phyloP scores from a whole-genome alignment of 2,113 vertebrate genomes.

The Leptobrachium ailaonicum region DNA sequence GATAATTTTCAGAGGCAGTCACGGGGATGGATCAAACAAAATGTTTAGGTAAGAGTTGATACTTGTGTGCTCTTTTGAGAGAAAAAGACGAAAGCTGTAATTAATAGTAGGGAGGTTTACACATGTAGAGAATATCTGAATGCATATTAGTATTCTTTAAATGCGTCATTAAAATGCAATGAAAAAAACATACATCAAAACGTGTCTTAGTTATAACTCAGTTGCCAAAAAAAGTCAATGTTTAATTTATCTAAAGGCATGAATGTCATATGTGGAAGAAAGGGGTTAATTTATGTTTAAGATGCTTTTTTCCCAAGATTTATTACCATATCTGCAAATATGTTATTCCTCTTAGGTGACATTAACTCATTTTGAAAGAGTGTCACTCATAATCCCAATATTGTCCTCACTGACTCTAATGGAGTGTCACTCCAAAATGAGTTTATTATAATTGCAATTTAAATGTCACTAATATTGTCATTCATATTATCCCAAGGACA shows the following conservation, averaged over 20 bases:
- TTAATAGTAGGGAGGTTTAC: too few relatives aligned
- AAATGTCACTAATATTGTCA: constrained; percentile 45
- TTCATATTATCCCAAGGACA: constrained; percentile 36
- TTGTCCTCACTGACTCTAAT: constrained; percentile 40
- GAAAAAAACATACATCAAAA: too few relatives aligned
- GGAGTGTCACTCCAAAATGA: constrained; percentile 45
- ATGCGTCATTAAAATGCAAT: too few relatives aligned
- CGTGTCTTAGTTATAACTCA: too few relatives aligned
- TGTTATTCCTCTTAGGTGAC: constrained; percentile 22
- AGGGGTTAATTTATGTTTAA: constrained; percentile 17
- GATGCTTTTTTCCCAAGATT: neutral
- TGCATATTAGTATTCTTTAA: too few relatives aligned
- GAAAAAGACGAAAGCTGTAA: too few relatives aligned
- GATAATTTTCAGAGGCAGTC: too few relatives aligned
- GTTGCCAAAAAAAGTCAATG: too few relatives aligned
- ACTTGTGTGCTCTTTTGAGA: too few relatives aligned
- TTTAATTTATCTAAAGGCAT: neutral
- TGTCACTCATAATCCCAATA: constrained; percentile 43
- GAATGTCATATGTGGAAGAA: neutral
- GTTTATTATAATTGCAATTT: constrained; percentile 46
- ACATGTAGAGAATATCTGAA: too few relatives aligned
- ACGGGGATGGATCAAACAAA: too few relatives aligned
- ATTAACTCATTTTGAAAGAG: constrained; percentile 43
- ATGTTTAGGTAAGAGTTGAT: too few relatives aligned
- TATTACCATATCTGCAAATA: constrained; percentile 23